phyloP scores from a whole-genome alignment of 2,797 vertebrate genomes.

The Philypnodon macrostomus region DNA sequence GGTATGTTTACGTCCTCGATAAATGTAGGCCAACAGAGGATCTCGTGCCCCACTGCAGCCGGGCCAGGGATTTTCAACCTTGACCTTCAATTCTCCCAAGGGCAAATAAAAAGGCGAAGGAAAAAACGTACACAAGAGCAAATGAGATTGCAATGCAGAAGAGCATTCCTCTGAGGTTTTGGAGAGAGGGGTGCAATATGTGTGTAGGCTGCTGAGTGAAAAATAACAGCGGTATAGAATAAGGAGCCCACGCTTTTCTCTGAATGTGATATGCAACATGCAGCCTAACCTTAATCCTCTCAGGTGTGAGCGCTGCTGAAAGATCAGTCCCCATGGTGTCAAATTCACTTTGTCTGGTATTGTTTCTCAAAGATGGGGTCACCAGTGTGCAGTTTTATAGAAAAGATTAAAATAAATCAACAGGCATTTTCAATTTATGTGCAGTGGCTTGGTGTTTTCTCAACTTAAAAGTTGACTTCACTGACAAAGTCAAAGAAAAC shows the following conservation, averaged over 20 bases:
- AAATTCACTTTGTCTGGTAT: conserved; percentile 19
- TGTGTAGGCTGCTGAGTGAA: conserved; percentile 50
- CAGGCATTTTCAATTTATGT: conserved; percentile 8
- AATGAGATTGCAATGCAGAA: neutral
- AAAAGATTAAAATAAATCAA: conserved; percentile 9
- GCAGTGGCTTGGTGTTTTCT: neutral
- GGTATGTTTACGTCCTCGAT: conserved; percentile 22
- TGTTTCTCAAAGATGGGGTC: conserved; percentile 27
- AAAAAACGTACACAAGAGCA: neutral
- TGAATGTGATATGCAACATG: conserved; percentile 29
- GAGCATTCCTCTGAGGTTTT: conserved; percentile 6
- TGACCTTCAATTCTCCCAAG: conserved; percentile 47
- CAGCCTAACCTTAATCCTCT: conserved; percentile 42
- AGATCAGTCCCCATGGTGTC: conserved; percentile 34
- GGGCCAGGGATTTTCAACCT: conserved; percentile 40
- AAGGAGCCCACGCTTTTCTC: conserved; percentile 31
- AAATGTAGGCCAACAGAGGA: conserved; percentile 42
- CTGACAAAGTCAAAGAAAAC: conserved; percentile 30
- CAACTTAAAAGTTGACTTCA: conserved; percentile 15
- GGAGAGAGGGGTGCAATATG: conserved; percentile 14
- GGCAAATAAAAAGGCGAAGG: conserved; percentile 6
- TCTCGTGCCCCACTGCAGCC: conserved; percentile 34
- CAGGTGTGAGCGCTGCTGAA: conserved; percentile 31
- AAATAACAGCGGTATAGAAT: conserved; percentile 21
- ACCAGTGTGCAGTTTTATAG: conserved; percentile 3